Conservation (phyloP, 2,888 invertebrate species). For the Parnassius mnemosyne region DNA sequence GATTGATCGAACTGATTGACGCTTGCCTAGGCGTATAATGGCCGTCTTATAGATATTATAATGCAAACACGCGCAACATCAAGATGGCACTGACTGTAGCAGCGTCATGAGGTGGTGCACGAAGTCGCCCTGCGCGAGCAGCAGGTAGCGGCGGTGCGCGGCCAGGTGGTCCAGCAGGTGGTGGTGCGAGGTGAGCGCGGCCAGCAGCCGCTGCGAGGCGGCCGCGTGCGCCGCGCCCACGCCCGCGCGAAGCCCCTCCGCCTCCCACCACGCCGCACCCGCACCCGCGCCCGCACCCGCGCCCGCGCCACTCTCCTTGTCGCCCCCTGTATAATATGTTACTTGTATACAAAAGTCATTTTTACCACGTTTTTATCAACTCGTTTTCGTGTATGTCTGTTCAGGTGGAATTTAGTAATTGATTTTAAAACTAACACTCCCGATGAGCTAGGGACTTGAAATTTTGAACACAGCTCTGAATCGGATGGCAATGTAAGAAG, state of each 20-base stretch:
- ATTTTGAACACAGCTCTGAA: no score
- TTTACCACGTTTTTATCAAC: no score
- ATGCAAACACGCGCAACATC: no score
- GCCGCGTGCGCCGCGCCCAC: slow-evolving; percentile 92
- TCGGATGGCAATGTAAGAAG: no score
- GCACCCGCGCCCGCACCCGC: slow-evolving; percentile 26
- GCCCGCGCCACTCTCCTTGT: not conserved
- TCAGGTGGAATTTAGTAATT: no score
- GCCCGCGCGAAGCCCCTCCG: slow-evolving; percentile 85
- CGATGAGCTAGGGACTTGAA: no score
- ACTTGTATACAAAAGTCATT: no score
- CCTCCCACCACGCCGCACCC: slow-evolving; percentile 70
- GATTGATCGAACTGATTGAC: no score
- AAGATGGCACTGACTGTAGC: slow-evolving; percentile 84
- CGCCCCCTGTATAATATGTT: not conserved
- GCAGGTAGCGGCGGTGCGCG: slow-evolving; percentile 93
- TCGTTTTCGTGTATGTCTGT: no score
- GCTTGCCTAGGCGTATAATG: no score
- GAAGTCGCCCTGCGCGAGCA: slow-evolving; percentile 98
- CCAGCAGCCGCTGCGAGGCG: slow-evolving; percentile 91
- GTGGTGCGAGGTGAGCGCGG: slow-evolving; percentile 92
- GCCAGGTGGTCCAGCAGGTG: slow-evolving; percentile 94
- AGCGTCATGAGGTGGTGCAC: slow-evolving; percentile 96
- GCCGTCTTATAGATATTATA: no score
- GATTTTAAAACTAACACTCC: no score